Evolutionary conservation across 30 jellyfish, hydroid and myxozoan genomes (phyloP).

Genomic region (Aurelia sp.): DNA sequence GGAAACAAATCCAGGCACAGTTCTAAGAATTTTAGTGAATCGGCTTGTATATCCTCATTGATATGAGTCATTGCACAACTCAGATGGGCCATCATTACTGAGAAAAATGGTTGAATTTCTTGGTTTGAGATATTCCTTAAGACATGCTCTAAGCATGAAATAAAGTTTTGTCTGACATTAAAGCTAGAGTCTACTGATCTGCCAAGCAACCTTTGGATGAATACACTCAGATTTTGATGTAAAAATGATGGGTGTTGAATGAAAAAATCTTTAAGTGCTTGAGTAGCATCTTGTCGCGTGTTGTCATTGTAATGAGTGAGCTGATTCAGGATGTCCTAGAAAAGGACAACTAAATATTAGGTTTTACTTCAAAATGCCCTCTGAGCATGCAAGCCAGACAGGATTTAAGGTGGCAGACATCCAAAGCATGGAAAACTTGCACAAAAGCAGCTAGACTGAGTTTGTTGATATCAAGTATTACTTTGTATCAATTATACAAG

Average conservation of each 20-base stretch:
- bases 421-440: no score
- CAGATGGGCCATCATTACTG: constrained; percentile 84
- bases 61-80: constrained; percentile 97
- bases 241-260: constrained; percentile 68
- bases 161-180: constrained; percentile 60
- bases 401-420: no score
- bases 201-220: constrained; percentile 80
- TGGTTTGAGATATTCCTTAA: constrained; percentile 22
- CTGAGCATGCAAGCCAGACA: no score
- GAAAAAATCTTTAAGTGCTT: constrained; percentile 73
- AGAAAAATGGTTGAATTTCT: constrained; percentile 81
- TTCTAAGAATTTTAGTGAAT: constrained; percentile 59
- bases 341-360: not conserved
- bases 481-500: no score
- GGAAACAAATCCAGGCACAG: constrained; percentile 63
- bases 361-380: not conserved
- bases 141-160: constrained; percentile 60
- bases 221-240: constrained; percentile 64
- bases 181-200: constrained; percentile 67
- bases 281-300: constrained; percentile 78
- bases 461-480: no score
- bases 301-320: constrained; percentile 79
- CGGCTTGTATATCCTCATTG: constrained; percentile 86
- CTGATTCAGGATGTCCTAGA: constrained; percentile 81
- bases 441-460: no score